Evolutionary conservation across 2,797 vertebrate genomes (phyloP), one percentile per base, ranked within the genome.

Genomic region (Anguilla pacifica): DNA sequence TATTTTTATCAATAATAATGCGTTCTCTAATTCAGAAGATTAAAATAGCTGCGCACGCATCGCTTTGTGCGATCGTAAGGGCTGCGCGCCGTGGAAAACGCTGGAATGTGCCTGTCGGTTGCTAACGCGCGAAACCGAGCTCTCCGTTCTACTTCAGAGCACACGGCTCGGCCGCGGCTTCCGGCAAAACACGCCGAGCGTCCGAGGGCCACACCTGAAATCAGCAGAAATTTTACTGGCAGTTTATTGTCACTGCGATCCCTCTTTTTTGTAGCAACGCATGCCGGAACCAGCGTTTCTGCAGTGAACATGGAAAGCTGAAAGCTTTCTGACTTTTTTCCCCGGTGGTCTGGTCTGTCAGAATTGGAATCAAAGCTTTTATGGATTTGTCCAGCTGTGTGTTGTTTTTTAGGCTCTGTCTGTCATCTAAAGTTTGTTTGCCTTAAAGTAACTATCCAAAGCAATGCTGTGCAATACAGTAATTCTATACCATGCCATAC

Each of bases 241-340:
- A 84, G 55, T 90, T 89, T 88, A 88, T 91, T 85, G 59, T 51
- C 35, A 67, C 88, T 91, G 86, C 92, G 91, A 93, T 93, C 92
- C 92, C 83, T 67, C 86, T 89, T 93, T 92, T 46, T 46, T 46
- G 4, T 91, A 90, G 89, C 89, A 88, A 90, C 88, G 51, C 88
- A 90, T 93, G 92, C 92, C 89, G 82, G 90, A 19, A 86, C 91
- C 79, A 15, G 64, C 87, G 74, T 81, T 87, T 91, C 79, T 86
- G 72, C 87, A 25, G 6, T 83, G 81, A 90, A 82, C 79, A 25
- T 85, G 84, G n/a, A 31, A 88, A 83, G 85, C 72, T 70, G 2
- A 19, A 5, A 86, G 77, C 64, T 70, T 86, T 85, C 85, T 91
- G 72, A 89, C 89, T 82, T 85, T 88, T 82, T 85, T 88, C 13